Percentiles rank a stretch among this genome's conserved stretches.
phyloP scores from a whole-genome alignment of 2,888 invertebrate genomes.

The Aporophyla nigra region DNA sequence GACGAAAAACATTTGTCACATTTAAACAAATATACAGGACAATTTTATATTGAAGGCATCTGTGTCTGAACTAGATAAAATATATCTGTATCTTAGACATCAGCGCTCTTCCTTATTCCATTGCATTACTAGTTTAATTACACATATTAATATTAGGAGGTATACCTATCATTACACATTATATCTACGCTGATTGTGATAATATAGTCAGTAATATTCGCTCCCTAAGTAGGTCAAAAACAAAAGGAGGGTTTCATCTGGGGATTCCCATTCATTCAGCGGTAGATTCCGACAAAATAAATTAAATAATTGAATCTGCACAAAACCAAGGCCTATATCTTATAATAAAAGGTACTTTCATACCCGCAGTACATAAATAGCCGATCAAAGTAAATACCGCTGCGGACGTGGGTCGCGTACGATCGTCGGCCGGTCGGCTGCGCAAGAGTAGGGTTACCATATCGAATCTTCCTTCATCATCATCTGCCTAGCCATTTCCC shows the following conservation, averaged over 20 bases:
- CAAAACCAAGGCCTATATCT: conserved; percentile 19
- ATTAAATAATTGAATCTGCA: conserved; percentile 40
- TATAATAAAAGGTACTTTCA: conserved; percentile 38
- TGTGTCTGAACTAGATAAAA: too few species aligned
- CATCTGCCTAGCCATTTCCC: too few species aligned
- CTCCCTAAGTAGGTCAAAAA: background rate
- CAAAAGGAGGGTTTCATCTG: background rate
- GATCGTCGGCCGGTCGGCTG: conserved; percentile 43
- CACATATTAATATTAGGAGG: too few species aligned
- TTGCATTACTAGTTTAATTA: too few species aligned
- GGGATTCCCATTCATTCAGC: conserved; percentile 21
- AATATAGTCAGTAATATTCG: background rate
- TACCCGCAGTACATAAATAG: conserved; percentile 51
- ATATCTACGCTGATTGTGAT: too few species aligned
- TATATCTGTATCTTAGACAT: too few species aligned
- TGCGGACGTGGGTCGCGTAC: conserved; percentile 55
- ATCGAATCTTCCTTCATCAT: background rate
- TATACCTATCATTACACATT: too few species aligned
- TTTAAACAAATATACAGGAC: too few species aligned
- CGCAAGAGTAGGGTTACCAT: conserved; percentile 48
- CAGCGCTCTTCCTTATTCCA: too few species aligned
- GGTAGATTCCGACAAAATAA: conserved; percentile 6
- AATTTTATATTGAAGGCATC: too few species aligned
- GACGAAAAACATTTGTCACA: too few species aligned
- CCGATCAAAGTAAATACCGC: conserved; percentile 63